These are phyloP conservation scores for Drosophila siamana DNA, from an alignment of 2,888 invertebrate species.

Conservation along the genomic window DNA sequence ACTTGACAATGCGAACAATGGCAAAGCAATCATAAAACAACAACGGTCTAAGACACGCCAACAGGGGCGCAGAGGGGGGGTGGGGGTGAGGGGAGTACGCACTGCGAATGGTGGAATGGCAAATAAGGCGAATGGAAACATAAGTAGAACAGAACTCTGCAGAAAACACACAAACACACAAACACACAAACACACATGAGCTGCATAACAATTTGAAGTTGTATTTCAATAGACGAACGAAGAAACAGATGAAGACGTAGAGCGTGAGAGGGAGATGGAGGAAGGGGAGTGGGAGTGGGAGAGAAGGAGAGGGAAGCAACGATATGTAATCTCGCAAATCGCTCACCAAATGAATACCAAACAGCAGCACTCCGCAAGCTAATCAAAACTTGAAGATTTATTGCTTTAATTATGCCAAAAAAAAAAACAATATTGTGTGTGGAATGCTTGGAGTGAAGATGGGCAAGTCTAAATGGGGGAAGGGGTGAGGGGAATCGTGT, in stretches of 20 bases:
- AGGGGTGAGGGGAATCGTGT: neutral
- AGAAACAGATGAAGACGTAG: neutral
- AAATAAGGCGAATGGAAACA: constrained; percentile 20
- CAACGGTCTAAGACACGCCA: neutral
- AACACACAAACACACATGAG: no score
- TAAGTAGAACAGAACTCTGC: constrained; percentile 29
- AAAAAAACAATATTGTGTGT: no score
- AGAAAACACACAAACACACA: no score
- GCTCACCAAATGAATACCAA: constrained; percentile 19
- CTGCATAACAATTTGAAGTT: constrained; percentile 35
- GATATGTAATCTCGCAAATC: constrained; percentile 18
- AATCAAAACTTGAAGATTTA: constrained; percentile 20
- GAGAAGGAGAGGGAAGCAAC: neutral
- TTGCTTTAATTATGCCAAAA: constrained; percentile 10
- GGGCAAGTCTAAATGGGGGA: no score
- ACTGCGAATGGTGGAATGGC: neutral
- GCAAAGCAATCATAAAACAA: constrained; percentile 45
- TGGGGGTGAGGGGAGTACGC: no score
- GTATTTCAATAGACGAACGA: neutral
- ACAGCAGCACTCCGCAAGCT: constrained; percentile 10
- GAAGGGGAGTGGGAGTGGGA: neutral
- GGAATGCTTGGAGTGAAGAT: no score
- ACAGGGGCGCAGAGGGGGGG: no score
- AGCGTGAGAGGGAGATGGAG: neutral
- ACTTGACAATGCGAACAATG: constrained; percentile 63